A percentile compares a stretch with the other conserved stretches of the same genome.
These are phyloP conservation scores for Anomalospiza imberbis DNA, from an alignment of 2,797 vertebrate species.

Conservation along the genomic window DNA sequence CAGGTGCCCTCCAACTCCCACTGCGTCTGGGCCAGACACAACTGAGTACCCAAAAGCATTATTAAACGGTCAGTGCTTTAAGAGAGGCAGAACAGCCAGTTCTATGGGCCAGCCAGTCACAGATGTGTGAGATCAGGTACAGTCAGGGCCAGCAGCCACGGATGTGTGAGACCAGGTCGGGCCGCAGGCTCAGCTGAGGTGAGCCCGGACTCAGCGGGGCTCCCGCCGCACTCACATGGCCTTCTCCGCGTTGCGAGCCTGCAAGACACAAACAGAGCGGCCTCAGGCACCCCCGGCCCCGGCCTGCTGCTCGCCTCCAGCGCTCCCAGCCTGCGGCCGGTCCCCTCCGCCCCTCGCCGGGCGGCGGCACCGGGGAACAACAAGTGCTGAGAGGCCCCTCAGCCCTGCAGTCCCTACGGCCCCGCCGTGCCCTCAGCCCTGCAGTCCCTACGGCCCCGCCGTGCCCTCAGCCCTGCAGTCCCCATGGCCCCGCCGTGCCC, in stretches of 20 bases:
- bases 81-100: rapidly evolving
- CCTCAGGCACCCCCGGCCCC: too few species aligned
- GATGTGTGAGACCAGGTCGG: background rate
- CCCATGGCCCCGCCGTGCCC: too few species aligned
- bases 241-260: constrained; percentile 96
- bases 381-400: background rate
- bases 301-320: too few species aligned
- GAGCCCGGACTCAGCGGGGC: rapidly evolving
- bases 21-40: rapidly evolving
- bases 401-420: background rate
- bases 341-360: too few species aligned
- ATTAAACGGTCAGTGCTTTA: rapidly evolving
- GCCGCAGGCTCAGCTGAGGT: rapidly evolving
- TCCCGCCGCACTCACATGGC: constrained; percentile 83
- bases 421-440: too few species aligned
- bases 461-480: too few species aligned
- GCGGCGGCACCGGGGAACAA: background rate
- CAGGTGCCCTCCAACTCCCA: rapidly evolving
- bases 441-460: too few species aligned
- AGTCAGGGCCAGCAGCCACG: background rate
- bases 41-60: rapidly evolving
- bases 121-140: background rate
- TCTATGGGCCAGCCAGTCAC: rapidly evolving
- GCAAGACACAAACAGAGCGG: background rate
- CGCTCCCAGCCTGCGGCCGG: rapidly evolving